A percentile compares a stretch with the other conserved stretches of the same genome.
Conservation (phyloP, 2,797 vertebrate genomes). For the Sparidentex hasta region DNA sequence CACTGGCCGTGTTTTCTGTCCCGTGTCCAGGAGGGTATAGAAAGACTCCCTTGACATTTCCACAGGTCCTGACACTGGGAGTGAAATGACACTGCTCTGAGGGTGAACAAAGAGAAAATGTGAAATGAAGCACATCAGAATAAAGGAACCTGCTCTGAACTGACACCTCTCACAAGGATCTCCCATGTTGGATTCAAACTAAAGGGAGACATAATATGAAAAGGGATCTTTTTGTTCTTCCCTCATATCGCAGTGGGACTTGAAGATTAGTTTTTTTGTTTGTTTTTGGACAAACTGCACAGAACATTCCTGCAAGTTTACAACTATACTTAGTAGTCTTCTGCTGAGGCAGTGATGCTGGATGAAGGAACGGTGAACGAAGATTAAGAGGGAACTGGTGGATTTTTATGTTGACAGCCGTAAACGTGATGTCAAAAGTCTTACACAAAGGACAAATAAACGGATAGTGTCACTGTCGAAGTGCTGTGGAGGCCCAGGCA, state of each 20-base stretch:
- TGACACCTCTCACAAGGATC: background rate
- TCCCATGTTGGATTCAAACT: background rate
- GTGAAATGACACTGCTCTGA: background rate
- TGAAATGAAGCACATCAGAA: conserved; percentile 32
- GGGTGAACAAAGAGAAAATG: conserved; percentile 2
- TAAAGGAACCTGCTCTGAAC: conserved; percentile 11
- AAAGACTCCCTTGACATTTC: background rate
- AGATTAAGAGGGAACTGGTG: conserved; percentile 33
- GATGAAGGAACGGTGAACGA: conserved; percentile 6
- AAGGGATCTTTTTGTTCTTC: background rate
- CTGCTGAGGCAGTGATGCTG: conserved; percentile 5
- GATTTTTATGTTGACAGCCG: conserved; percentile 9
- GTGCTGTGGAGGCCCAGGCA: conserved; percentile 18
- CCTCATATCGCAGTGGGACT: background rate
- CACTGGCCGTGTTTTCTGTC: background rate
- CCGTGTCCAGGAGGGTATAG: background rate
- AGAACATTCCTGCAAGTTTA: conserved; percentile 65
- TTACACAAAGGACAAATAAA: conserved; percentile 53
- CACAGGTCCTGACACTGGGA: conserved; percentile 28
- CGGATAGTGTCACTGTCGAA: conserved; percentile 3
- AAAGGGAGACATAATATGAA: conserved; percentile 16
- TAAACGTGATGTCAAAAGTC: conserved; percentile 43
- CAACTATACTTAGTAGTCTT: conserved; percentile 4
- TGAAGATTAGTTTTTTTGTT: background rate
- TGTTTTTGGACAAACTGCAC: conserved; percentile 29